phyloP scores from a whole-genome alignment of 2,113 vertebrate genomes.

The Lamprotornis superbus region DNA sequence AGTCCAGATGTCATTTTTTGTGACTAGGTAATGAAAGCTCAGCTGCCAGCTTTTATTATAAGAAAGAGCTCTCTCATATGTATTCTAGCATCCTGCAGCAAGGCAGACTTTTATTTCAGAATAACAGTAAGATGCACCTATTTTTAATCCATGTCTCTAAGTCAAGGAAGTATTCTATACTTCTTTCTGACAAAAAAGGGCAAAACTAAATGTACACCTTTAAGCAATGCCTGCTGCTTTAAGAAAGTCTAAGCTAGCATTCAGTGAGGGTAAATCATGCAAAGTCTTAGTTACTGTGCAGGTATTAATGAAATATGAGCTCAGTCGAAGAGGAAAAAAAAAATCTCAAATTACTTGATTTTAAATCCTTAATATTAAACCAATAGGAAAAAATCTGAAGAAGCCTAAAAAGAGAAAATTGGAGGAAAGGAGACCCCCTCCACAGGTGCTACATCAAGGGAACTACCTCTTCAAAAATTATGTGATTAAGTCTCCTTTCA shows the following conservation, averaged over 20 bases:
- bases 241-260: slow-evolving; percentile 38
- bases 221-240: slow-evolving; percentile 50
- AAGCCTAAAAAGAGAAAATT: neutral
- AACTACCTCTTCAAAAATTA: slow-evolving; percentile 2
- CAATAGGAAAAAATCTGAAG: neutral
- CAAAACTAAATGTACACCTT: slow-evolving; percentile 29
- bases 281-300: neutral
- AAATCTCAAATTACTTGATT: neutral
- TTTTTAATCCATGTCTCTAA: slow-evolving; percentile 46
- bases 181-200: slow-evolving; percentile 25
- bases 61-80: slow-evolving; percentile 33
- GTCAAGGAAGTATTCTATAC: slow-evolving; percentile 41
- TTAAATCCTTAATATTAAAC: neutral
- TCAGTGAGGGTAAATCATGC: neutral
- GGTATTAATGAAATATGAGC: neutral
- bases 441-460: neutral
- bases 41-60: slow-evolving; percentile 60
- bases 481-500: neutral
- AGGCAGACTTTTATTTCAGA: slow-evolving; percentile 64
- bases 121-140: slow-evolving; percentile 36
- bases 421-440: neutral
- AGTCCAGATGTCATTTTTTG: slow-evolving; percentile 39
- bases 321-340: slow-evolving; percentile 44
- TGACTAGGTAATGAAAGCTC: slow-evolving; percentile 55
- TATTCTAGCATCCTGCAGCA: slow-evolving; percentile 57